Evolutionary conservation across 2,797 vertebrate genomes (phyloP), one percentile per base, ranked within the genome.

Genomic region (Melanotaenia boesemani): DNA sequence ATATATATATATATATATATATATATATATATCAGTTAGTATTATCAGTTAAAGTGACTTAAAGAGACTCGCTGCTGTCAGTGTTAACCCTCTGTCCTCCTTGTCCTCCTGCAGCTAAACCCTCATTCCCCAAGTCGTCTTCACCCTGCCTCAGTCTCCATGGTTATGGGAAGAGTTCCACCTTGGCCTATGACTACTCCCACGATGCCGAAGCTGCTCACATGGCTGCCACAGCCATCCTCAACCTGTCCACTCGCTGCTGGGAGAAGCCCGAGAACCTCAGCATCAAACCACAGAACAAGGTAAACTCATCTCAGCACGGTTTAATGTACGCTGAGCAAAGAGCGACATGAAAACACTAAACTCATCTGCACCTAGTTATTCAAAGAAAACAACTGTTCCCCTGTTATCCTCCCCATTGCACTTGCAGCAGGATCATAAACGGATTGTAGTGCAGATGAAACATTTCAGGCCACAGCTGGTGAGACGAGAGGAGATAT

Each of bases 201-300:
- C 98, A 99, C 0, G 98, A 99, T 0, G 98, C 97, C 0, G 97
- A 99, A 92, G 98, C 97, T 0, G 98, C 98, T 0, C 98, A 99
- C 93, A 99, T 99, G 97, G 98, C 98, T 0, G 98, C 98, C 85
- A 99, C 98, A 0, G 97, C 98, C 91, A 99, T 99, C 91, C 93
- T 99, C 83, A 99, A 99, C 92, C 96, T 99, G 87, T 99, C 98
- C 70, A 99, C 98, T 0, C 96, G 98, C 83, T 99, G 98, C 92
- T 99, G 98, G 98, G 97, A 99, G 85, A 97, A 95, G 93, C 98
- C 98, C 0, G 98, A 99, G 90, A 99, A 99, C 91, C 97, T 99
- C 82, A 98, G 97, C 94, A 98, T 95, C 59, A 99, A 96, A 89
- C 94, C 95, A 5, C 96, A 95, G 66, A 95, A 95, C 77, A 91